Percentiles rank a stretch among this genome's conserved stretches.
These are phyloP conservation scores for Novumbra hubbsi DNA, from an alignment of 2,797 vertebrate genomes.

Conservation along the genomic window DNA sequence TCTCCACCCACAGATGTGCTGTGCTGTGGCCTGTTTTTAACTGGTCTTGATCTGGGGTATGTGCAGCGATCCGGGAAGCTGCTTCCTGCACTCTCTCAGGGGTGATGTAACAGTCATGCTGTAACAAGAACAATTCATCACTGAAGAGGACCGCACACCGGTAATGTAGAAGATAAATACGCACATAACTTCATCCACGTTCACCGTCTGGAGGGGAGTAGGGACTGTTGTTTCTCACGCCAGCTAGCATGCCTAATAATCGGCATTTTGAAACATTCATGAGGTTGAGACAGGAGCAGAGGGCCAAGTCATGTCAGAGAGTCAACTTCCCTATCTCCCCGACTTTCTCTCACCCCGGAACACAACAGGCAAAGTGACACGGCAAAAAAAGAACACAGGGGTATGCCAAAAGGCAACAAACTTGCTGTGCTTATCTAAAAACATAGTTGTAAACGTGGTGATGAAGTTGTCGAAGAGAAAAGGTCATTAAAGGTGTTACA, in stretches of 20 bases:
- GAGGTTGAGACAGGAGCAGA: constrained; percentile 42
- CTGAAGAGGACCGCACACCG: constrained; percentile 9
- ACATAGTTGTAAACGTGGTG: not conserved
- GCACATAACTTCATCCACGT: not conserved
- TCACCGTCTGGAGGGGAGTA: not conserved
- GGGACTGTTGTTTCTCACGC: too few relatives aligned
- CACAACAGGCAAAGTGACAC: too few relatives aligned
- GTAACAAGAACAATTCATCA: constrained; percentile 17
- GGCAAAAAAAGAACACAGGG: not conserved
- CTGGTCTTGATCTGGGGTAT: not conserved
- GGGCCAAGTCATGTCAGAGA: constrained; percentile 37
- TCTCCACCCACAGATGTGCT: not conserved
- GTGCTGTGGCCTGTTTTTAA: not conserved
- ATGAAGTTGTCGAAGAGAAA: not conserved
- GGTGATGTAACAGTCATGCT: not conserved
- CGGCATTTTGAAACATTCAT: constrained; percentile 61
- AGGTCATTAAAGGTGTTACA: not conserved
- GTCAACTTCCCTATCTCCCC: constrained; percentile 26
- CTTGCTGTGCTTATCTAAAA: too few relatives aligned
- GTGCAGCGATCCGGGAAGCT: constrained; percentile 17
- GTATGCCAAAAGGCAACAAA: not conserved
- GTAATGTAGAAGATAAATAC: constrained; percentile 17
- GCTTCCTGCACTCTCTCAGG: constrained; percentile 16
- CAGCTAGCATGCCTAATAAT: constrained; percentile 34
- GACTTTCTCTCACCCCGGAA: constrained; percentile 10